Percentiles rank a stretch among this genome's conserved stretches.
Evolutionary conservation across 2,113 vertebrate genomes (phyloP).

Genomic region (Ochotona curzoniae): DNA sequence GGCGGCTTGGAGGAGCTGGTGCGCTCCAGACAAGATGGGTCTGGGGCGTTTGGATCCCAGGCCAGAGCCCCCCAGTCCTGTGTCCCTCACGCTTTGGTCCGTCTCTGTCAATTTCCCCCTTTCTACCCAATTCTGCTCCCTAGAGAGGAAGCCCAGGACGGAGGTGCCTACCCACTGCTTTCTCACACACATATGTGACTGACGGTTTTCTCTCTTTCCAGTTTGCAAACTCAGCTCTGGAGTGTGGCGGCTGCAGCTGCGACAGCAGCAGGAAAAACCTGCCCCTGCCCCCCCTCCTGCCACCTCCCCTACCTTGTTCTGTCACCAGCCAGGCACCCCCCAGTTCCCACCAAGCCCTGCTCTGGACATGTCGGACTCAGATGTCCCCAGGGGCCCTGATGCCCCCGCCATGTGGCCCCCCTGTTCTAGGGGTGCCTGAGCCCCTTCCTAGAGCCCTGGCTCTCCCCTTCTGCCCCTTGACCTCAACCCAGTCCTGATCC

Average conservation of each 20-base stretch:
- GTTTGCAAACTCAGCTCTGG: slow-evolving; percentile 82
- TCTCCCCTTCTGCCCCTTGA: not conserved
- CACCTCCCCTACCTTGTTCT: slow-evolving; percentile 50
- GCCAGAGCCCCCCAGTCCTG: not conserved
- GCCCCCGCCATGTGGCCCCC: slow-evolving; percentile 78
- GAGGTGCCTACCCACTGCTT: slow-evolving; percentile 69
- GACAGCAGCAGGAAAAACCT: slow-evolving; percentile 79
- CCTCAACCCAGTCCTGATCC: slow-evolving; percentile 43
- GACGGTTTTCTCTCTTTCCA: slow-evolving; percentile 52
- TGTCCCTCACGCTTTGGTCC: not conserved
- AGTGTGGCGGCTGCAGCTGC: slow-evolving; percentile 53
- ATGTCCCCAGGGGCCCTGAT: slow-evolving; percentile 74
- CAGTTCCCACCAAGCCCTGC: slow-evolving; percentile 41
- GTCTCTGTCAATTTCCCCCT: slow-evolving; percentile 75
- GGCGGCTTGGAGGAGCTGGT: not conserved
- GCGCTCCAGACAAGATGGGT: not conserved
- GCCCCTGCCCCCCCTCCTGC: slow-evolving; percentile 53
- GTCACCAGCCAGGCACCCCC: slow-evolving; percentile 54
- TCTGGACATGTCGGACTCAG: slow-evolving; percentile 77
- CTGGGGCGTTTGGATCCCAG: slow-evolving; percentile 21
- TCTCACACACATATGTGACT: not conserved
- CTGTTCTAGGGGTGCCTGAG: slow-evolving; percentile 77
- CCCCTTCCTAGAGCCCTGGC: slow-evolving; percentile 15
- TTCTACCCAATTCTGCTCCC: slow-evolving; percentile 64
- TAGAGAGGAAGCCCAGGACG: slow-evolving; percentile 78